These are phyloP conservation scores for Cotesia typhae DNA, from an alignment of 1,140 invertebrate genomes.

Conservation along the genomic window DNA sequence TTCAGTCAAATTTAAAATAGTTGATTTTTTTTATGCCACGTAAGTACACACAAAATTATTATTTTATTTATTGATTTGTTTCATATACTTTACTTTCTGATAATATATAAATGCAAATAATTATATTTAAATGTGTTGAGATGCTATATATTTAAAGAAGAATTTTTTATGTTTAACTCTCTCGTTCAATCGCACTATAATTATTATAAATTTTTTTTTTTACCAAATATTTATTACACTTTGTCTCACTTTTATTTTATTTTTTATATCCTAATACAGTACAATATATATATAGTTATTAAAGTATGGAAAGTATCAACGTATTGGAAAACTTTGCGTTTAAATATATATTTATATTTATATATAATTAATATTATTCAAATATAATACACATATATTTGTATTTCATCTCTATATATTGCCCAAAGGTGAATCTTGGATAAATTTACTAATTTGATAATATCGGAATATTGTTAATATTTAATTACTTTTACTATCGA, in stretches of 20 bases:
- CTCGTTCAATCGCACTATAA: too few species aligned
- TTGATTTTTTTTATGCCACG: constrained; percentile 52
- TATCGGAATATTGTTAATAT: too few species aligned
- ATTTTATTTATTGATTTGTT: constrained; percentile 32
- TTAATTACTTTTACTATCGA: too few species aligned
- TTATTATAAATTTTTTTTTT: too few species aligned
- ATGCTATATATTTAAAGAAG: background rate
- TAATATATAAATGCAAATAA: constrained; percentile 36
- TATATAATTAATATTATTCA: constrained; percentile 52
- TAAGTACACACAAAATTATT: constrained; percentile 54
- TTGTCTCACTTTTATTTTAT: too few species aligned
- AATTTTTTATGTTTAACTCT: too few species aligned
- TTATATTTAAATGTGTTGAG: background rate
- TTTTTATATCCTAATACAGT: too few species aligned
- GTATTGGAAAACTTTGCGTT: constrained; percentile 51
- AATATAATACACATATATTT: constrained; percentile 44
- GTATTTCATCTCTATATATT: constrained; percentile 22
- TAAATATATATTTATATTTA: constrained; percentile 41
- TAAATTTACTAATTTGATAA: too few species aligned
- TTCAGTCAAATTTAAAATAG: constrained; percentile 62
- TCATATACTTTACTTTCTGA: constrained; percentile 41
- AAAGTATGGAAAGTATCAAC: constrained; percentile 60
- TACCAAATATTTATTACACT: too few species aligned
- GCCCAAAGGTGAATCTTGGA: background rate
- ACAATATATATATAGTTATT: constrained; percentile 46